Base-by-base conservation (phyloP, 1,140 invertebrate genomes). In the Centruroides sculpturatus region DNA sequence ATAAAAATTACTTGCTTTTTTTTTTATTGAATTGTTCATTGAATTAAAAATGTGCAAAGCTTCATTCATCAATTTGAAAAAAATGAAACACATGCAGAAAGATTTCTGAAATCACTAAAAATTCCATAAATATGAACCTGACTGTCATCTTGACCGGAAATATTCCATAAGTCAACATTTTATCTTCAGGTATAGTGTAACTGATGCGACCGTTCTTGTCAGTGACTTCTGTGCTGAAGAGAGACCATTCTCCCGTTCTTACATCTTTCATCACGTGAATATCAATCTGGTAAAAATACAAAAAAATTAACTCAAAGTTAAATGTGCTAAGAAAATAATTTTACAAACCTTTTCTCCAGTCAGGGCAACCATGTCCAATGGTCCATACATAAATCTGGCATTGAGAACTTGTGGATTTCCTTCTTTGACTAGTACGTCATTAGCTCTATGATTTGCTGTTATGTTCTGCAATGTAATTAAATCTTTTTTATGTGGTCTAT, bases 361-460 rank as follows among this genome's bases (percentile, higher is more conserved):
- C 41, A 90, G 73, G 62, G 85, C 80, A 36, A 87, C 84, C 73
- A 90, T 81, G 74, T 98, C 96, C 66, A 98, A 79, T 35, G 94
- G 93, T n/a, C 95, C 94, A 73, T 99, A 99, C 86, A 95, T 94
- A 74, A 99, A 99, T 58, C 92, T 82, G 12, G 94, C 94, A 56
- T 82, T 78, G 63, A 98, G 75, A 48, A 82, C 79, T 79, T 97
- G 92, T 4, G 86, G 80, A 59, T 81, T 80, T 11, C 90, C 91
- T 77, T 98, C 94, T 72, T 83, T 82, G 0, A 94, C 89, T 55
- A 99, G 92, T 4, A 98, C 85, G 77, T 99, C 96, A 75, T 99
- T 99, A 3, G 92, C 96, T 73, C 96, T 82, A 77, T 99, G 96
- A 82, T 99, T 99, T 49, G 92, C 88, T 49, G 91, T 86, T 41